These are phyloP conservation scores for Hafferia zeledoni DNA, from an alignment of 2,797 vertebrate genomes.

Conservation along the genomic window DNA sequence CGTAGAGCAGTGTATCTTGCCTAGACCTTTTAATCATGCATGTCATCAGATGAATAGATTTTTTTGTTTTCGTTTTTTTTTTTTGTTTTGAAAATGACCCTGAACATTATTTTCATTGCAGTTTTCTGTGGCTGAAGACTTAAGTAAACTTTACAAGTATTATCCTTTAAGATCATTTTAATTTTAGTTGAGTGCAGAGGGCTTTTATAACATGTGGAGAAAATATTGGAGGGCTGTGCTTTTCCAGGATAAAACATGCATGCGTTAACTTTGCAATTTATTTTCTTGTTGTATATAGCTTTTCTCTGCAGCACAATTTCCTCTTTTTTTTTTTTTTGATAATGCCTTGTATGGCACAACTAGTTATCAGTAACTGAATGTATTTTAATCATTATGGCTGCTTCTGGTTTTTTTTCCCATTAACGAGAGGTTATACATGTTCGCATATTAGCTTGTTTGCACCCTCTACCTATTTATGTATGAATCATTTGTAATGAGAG, in stretches of 20 bases:
- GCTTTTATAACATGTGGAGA: constrained; percentile 78
- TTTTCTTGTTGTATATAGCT: constrained; percentile 80
- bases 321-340: constrained; percentile 56
- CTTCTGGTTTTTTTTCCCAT: constrained; percentile 70
- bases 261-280: constrained; percentile 79
- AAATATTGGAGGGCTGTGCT: constrained; percentile 79
- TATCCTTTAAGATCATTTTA: constrained; percentile 82
- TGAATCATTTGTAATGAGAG: constrained; percentile 80
- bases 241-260: constrained; percentile 83
- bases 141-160: constrained; percentile 80
- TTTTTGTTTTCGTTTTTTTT: not conserved
- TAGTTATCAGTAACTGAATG: constrained; percentile 83
- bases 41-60: constrained; percentile 82
- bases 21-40: constrained; percentile 84
- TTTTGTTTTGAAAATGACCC: constrained; percentile 79
- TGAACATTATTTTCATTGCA: constrained; percentile 80
- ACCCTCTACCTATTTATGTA: constrained; percentile 82
- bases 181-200: constrained; percentile 82
- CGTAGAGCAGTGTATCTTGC: constrained; percentile 76
- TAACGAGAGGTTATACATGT: constrained; percentile 78
- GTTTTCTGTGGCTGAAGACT: constrained; percentile 80
- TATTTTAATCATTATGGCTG: constrained; percentile 80
- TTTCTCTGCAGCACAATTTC: constrained; percentile 81
- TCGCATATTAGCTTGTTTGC: constrained; percentile 80
- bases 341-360: constrained; percentile 74